These are phyloP conservation scores for Brachionus sp. DNA, from an alignment of 1,140 invertebrate genomes.

Conservation along the genomic window DNA sequence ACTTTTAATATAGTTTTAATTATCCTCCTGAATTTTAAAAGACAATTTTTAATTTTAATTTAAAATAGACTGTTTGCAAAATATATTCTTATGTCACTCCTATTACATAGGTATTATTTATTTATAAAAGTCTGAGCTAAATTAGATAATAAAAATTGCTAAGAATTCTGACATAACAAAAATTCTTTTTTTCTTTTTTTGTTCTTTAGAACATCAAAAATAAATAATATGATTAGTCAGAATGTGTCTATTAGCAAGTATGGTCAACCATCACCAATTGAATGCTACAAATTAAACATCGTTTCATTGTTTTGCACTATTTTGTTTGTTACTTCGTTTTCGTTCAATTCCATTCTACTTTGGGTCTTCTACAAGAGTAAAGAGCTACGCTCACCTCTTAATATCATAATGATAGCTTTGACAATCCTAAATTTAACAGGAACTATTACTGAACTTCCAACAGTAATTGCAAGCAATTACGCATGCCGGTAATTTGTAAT, in stretches of 20 bases:
- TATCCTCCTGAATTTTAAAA: too few species aligned
- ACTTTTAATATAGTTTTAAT: too few species aligned
- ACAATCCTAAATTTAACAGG: constrained; percentile 49
- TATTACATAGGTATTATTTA: too few species aligned
- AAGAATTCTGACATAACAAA: neutral
- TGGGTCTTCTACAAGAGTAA: constrained; percentile 49
- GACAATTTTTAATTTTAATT: too few species aligned
- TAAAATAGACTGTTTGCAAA: too few species aligned
- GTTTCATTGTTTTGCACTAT: neutral
- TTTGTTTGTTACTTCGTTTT: neutral
- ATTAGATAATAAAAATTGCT: neutral
- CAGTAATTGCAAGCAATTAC: constrained; percentile 12
- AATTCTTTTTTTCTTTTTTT: too few species aligned
- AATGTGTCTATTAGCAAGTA: neutral
- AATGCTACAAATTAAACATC: constrained; percentile 7
- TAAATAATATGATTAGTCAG: neutral
- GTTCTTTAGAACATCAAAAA: neutral
- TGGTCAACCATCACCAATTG: constrained; percentile 3
- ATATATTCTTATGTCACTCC: too few species aligned
- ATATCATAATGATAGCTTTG: constrained; percentile 50
- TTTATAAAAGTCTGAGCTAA: too few species aligned
- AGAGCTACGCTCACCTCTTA: constrained; percentile 50
- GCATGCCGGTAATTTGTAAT: neutral
- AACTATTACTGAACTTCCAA: constrained; percentile 28
- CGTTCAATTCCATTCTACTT: constrained; percentile 42